Conservation (phyloP, 2,113 vertebrate species). For the Rynchops niger region DNA sequence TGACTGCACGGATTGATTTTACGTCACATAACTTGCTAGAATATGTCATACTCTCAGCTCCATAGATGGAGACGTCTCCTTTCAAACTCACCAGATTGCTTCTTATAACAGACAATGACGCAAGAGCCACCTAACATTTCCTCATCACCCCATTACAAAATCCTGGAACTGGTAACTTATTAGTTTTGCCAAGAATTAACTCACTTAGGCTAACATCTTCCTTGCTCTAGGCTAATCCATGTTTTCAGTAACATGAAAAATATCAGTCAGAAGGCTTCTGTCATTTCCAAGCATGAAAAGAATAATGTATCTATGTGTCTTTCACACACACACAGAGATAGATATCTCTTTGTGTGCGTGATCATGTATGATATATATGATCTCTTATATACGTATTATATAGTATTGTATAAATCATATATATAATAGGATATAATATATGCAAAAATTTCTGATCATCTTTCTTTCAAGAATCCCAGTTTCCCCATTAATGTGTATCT, state of each 20-base stretch:
- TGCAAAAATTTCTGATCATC: background rate
- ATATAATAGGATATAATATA: background rate
- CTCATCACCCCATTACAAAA: background rate
- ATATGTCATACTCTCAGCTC: background rate
- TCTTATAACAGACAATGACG: background rate
- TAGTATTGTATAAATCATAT: background rate
- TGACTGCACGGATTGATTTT: background rate
- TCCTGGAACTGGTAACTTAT: background rate
- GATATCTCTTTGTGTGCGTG: too few species aligned
- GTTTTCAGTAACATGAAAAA: background rate
- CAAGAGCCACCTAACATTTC: fast-evolving
- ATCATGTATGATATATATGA: too few species aligned
- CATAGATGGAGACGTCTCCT: background rate
- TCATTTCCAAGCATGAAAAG: background rate
- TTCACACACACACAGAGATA: too few species aligned
- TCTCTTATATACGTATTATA: background rate
- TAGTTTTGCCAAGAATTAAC: background rate
- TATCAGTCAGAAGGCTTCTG: background rate
- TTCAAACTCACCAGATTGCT: background rate
- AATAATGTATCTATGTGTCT: background rate
- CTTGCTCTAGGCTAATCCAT: background rate
- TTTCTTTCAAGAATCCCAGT: background rate
- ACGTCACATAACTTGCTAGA: background rate
- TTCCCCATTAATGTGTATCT: background rate
- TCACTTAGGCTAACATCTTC: background rate